phyloP scores from a whole-genome alignment of 2,113 vertebrate species.

The Chamaetylas fuelleborni region DNA sequence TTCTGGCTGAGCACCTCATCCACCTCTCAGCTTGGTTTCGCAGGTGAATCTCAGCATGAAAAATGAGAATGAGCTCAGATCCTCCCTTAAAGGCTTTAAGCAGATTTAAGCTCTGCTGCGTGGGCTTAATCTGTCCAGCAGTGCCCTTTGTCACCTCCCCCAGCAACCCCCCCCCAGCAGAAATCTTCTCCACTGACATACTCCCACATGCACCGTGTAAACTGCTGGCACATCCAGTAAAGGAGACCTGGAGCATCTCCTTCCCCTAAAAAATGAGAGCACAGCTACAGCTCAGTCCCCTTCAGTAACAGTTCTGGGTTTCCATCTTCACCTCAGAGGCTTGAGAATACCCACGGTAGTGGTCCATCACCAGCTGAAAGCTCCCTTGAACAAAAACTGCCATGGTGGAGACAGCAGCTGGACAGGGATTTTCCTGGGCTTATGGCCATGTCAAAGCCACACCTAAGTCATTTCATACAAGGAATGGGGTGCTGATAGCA shows the following conservation, averaged over 20 bases:
- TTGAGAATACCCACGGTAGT: fast-evolving
- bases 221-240: background rate
- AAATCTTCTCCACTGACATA: background rate
- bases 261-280: background rate
- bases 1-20: background rate
- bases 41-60: fast-evolving
- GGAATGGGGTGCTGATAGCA: background rate
- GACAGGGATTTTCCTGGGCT: background rate
- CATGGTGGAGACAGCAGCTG: background rate
- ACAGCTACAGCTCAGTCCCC: background rate
- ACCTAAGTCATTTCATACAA: background rate
- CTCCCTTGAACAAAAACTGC: background rate
- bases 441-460: background rate
- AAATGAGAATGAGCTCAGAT: background rate
- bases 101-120: background rate
- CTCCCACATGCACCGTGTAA: background rate
- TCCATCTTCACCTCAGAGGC: background rate
- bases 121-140: background rate
- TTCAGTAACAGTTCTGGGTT: background rate
- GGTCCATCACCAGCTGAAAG: background rate
- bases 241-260: background rate
- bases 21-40: background rate
- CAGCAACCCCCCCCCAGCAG: fast-evolving
- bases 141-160: background rate
- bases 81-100: background rate